Percentiles rank a stretch among this genome's conserved stretches.
Evolutionary conservation across 37 sponge, comb jelly and placozoan genomes (phyloP).

Genomic region (Crambe crambe): DNA sequence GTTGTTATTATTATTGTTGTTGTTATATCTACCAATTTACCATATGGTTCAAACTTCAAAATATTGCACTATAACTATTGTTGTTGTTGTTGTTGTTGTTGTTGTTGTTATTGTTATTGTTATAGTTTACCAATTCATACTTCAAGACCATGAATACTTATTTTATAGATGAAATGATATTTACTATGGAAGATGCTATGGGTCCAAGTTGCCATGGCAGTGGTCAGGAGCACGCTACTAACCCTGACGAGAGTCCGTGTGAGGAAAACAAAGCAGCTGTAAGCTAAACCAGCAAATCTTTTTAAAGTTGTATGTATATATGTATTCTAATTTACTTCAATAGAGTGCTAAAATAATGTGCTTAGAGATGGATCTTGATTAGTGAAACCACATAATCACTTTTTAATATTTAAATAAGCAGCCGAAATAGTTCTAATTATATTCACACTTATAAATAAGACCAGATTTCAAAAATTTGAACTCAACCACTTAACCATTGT

Average conservation of each 20-base stretch:
- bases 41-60: not conserved
- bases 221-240: not conserved
- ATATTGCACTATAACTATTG: not conserved
- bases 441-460: too few relatives aligned
- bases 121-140: too few relatives aligned
- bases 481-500: too few relatives aligned
- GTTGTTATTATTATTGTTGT: too few relatives aligned
- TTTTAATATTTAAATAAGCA: too few relatives aligned
- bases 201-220: not conserved
- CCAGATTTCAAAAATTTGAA: too few relatives aligned
- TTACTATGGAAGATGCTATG: not conserved
- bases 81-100: not conserved
- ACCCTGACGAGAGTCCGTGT: not conserved
- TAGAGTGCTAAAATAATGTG: too few relatives aligned
- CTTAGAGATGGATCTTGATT: too few relatives aligned
- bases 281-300: not conserved
- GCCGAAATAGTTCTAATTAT: too few relatives aligned
- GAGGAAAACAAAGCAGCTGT: not conserved
- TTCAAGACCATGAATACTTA: too few relatives aligned
- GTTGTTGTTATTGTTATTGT: not conserved
- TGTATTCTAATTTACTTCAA: not conserved
- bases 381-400: too few relatives aligned
- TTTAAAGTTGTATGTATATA: not conserved
- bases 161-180: constrained; percentile 21
- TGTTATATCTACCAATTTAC: too few relatives aligned